Conservation (phyloP, 2,888 invertebrate species). For the Rhaphigaster nebulosa region DNA sequence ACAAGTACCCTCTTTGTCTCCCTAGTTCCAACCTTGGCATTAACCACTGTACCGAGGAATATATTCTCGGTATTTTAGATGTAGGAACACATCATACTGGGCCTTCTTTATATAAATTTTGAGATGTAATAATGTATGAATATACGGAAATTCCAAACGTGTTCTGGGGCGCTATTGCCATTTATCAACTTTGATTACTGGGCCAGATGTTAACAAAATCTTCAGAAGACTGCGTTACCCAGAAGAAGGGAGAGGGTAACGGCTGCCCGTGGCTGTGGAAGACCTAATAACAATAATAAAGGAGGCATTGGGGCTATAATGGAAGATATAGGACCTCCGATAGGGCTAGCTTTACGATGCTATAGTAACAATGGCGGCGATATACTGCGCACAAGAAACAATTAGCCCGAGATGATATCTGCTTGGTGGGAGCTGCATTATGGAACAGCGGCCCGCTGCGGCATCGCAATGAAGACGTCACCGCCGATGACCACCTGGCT, state of each 20-base stretch:
- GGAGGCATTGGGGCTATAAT: conserved; percentile 13
- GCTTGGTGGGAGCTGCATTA: conserved; percentile 11
- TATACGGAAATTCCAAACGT: too few relatives aligned
- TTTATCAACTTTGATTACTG: too few relatives aligned
- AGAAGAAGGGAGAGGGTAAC: neutral
- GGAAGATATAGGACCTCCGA: conserved; percentile 12
- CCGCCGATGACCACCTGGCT: conserved; percentile 13
- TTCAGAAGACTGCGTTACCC: neutral
- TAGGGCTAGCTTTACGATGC: conserved; percentile 22
- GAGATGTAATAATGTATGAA: too few relatives aligned
- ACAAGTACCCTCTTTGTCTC: too few relatives aligned
- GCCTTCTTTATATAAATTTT: too few relatives aligned
- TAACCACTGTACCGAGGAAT: too few relatives aligned
- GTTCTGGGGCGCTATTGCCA: too few relatives aligned
- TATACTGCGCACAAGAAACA: conserved; percentile 39
- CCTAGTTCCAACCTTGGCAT: too few relatives aligned
- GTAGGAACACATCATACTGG: too few relatives aligned
- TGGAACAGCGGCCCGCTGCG: conserved; percentile 13
- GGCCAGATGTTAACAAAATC: neutral
- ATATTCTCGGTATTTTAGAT: too few relatives aligned
- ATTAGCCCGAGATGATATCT: conserved; percentile 45
- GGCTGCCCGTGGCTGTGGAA: neutral
- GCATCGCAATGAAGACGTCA: conserved; percentile 43
- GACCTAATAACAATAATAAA: conserved; percentile 38
- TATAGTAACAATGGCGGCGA: conserved; percentile 17